Evolutionary conservation across 2,888 invertebrate genomes (phyloP).

Genomic region (Rhagophthalmus giganteus): DNA sequence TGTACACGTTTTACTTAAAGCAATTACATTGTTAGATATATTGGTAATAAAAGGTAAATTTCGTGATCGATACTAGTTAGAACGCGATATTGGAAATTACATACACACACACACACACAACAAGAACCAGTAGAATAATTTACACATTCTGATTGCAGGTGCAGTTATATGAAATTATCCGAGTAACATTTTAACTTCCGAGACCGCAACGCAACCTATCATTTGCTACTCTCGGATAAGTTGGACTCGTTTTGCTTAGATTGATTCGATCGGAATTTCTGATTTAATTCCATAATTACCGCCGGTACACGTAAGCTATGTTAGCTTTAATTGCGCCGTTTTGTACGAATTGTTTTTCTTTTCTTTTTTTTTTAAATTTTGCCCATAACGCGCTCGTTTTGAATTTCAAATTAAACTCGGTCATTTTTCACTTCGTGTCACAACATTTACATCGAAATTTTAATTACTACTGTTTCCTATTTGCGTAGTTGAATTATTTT

Average conservation of each 20-base stretch:
- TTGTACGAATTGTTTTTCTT: not conserved
- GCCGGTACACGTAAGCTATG: constrained; percentile 38
- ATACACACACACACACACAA: constrained; percentile 43
- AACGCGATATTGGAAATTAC: constrained; percentile 53
- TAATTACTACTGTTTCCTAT: not conserved
- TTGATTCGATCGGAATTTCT: constrained; percentile 52
- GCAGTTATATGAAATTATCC: constrained; percentile 54
- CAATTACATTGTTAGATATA: too few relatives aligned
- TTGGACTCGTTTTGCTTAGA: constrained; percentile 48
- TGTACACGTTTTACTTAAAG: too few relatives aligned
- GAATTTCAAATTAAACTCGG: constrained; percentile 12
- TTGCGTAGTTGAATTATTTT: too few relatives aligned
- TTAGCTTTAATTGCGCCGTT: constrained; percentile 44
- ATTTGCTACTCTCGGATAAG: constrained; percentile 47
- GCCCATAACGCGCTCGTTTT: constrained; percentile 5
- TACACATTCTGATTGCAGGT: constrained; percentile 54
- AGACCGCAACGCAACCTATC: constrained; percentile 51
- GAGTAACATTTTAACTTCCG: constrained; percentile 55
- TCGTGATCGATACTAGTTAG: constrained; percentile 46
- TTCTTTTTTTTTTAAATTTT: not conserved
- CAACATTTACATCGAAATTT: not conserved
- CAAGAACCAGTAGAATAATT: constrained; percentile 48
- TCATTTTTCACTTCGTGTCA: constrained; percentile 10
- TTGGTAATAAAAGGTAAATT: constrained; percentile 42
- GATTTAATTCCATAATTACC: constrained; percentile 50